phyloP scores from a whole-genome alignment of 1,140 invertebrate genomes.

The Heliconius melpomene region DNA sequence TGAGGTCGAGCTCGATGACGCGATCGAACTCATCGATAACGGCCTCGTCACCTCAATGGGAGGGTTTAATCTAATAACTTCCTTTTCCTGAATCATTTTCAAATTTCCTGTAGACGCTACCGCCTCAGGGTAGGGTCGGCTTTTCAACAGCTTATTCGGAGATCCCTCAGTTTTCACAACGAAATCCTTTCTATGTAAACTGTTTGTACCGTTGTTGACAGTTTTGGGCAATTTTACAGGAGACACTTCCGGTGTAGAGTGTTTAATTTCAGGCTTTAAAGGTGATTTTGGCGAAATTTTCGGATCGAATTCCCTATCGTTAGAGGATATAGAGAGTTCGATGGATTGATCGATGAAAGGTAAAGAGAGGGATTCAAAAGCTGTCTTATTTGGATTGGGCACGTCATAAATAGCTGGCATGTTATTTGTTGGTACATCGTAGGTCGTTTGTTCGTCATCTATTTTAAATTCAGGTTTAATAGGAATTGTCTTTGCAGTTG shows the following conservation, averaged over 20 bases:
- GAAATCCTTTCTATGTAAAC: conserved; percentile 69
- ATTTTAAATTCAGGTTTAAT: conserved; percentile 67
- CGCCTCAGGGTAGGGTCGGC: conserved; percentile 64
- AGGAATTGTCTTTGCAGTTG: conserved; percentile 46
- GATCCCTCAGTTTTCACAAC: conserved; percentile 51
- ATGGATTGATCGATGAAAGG: conserved; percentile 77
- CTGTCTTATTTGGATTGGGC: conserved; percentile 70
- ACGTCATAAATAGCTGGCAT: conserved; percentile 70
- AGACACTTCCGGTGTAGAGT: conserved; percentile 50
- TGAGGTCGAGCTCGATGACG: conserved; percentile 89
- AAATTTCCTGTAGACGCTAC: conserved; percentile 72
- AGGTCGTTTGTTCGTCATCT: conserved; percentile 60
- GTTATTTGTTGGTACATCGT: conserved; percentile 71
- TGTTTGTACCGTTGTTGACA: conserved; percentile 58
- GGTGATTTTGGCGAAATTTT: conserved; percentile 72
- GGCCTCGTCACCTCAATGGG: conserved; percentile 81
- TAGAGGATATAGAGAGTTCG: conserved; percentile 70
- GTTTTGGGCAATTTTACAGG: conserved; percentile 64
- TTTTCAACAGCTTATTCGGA: conserved; percentile 60
- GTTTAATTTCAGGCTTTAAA: conserved; percentile 53
- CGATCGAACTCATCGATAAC: conserved; percentile 91
- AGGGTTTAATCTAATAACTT: conserved; percentile 62
- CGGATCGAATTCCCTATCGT: conserved; percentile 77
- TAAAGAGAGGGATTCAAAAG: conserved; percentile 69
- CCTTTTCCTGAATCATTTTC: conserved; percentile 65